A percentile compares a stretch with the other conserved stretches of the same genome.
Evolutionary conservation across 2,888 invertebrate species (phyloP).

Genomic region (Hipparchia sbordonii): DNA sequence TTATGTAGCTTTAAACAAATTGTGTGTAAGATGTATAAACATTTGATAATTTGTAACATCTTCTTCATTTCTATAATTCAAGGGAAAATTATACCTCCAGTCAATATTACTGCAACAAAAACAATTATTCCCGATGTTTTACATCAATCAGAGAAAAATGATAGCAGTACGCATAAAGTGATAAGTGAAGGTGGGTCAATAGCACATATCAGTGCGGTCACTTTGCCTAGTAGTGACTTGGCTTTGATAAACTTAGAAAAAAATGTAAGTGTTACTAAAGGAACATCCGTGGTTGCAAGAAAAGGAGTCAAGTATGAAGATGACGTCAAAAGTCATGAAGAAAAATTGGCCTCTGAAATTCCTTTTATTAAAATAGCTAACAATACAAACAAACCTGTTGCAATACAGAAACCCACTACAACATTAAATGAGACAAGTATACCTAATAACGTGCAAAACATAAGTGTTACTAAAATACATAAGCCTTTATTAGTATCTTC

Average conservation of each 20-base stretch:
- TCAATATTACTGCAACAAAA: constrained; percentile 34
- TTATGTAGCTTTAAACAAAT: constrained; percentile 4
- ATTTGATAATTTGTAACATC: constrained; percentile 47
- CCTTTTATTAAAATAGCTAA: background rate
- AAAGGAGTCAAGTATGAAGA: constrained; percentile 45
- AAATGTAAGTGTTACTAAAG: constrained; percentile 56
- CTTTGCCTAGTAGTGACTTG: constrained; percentile 51
- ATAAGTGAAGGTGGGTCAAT: constrained; percentile 62
- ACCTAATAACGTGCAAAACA: constrained; percentile 29
- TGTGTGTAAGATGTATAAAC: constrained; percentile 49
- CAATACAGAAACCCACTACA: background rate
- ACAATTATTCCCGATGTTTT: constrained; percentile 32
- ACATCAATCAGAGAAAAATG: constrained; percentile 36
- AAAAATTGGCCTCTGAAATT: constrained; percentile 15
- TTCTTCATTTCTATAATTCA: constrained; percentile 47
- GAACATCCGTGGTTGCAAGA: constrained; percentile 43
- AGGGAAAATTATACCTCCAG: constrained; percentile 43
- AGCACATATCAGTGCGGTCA: constrained; percentile 48
- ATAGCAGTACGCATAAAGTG: constrained; percentile 49
- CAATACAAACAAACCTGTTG: background rate
- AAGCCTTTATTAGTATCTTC: constrained; percentile 62
- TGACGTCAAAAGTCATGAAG: constrained; percentile 34
- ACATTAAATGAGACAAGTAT: constrained; percentile 31
- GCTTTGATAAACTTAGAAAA: constrained; percentile 51
- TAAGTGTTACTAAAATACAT: constrained; percentile 46